Conservation (phyloP, 2,888 invertebrate genomes). For the Ephialtes manifestator region DNA sequence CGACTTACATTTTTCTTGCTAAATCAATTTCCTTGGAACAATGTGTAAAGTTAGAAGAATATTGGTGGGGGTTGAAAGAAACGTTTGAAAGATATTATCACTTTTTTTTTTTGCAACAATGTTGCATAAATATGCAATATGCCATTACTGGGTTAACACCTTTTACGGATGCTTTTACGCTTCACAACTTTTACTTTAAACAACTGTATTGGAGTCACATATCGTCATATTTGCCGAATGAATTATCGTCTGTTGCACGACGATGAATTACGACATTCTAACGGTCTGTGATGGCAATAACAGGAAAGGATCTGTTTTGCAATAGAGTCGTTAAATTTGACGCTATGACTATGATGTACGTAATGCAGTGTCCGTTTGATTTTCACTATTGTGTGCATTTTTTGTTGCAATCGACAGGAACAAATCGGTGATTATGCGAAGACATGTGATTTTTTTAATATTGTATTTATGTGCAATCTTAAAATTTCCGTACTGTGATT, state of each 20-base stretch:
- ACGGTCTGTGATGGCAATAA: neutral
- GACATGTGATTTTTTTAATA: no score
- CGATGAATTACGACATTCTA: constrained; percentile 33
- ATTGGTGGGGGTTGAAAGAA: neutral
- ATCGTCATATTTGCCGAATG: constrained; percentile 24
- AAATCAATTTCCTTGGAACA: neutral
- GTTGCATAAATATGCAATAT: neutral
- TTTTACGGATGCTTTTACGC: no score
- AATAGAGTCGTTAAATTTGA: constrained; percentile 37
- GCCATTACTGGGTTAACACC: neutral
- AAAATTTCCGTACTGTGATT: no score
- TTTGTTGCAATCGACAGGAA: no score
- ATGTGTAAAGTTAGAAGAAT: neutral
- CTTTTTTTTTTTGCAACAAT: neutral
- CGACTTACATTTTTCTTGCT: neutral
- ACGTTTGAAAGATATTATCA: neutral
- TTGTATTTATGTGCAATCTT: no score
- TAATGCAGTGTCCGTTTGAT: neutral
- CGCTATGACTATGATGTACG: neutral
- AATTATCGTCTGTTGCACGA: constrained; percentile 32
- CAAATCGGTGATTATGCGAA: no score
- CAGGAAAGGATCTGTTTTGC: constrained; percentile 26
- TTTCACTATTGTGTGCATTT: neutral
- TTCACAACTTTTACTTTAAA: neutral
- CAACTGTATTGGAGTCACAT: neutral